These are phyloP conservation scores for Maniola jurtina DNA, from an alignment of 1,140 invertebrate species.

Conservation along the genomic window DNA sequence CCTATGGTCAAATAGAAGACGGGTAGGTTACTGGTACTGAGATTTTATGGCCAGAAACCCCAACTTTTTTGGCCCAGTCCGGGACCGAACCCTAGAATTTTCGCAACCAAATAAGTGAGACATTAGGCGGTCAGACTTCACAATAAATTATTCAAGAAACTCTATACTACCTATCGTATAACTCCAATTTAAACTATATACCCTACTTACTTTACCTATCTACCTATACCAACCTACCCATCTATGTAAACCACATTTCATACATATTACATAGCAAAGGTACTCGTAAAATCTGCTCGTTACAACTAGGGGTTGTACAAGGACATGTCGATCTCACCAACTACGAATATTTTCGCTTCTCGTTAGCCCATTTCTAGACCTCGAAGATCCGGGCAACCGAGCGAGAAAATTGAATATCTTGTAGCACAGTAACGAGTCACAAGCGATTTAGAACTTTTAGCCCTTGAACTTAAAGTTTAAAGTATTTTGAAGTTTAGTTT, in stretches of 20 bases:
- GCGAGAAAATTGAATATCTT: conserved; percentile 36
- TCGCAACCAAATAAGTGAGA: too few species aligned
- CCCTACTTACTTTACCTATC: neutral
- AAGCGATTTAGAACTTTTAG: neutral
- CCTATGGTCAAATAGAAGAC: too few species aligned
- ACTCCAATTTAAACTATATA: neutral
- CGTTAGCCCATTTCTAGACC: conserved; percentile 34
- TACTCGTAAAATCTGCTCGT: conserved; percentile 5
- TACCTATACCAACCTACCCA: neutral
- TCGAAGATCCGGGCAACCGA: conserved; percentile 30
- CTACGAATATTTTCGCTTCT: conserved; percentile 31
- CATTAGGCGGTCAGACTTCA: too few species aligned
- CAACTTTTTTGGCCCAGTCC: too few species aligned
- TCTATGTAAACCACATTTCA: conserved; percentile 1
- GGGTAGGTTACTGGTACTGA: too few species aligned
- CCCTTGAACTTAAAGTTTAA: neutral
- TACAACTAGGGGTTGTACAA: conserved; percentile 9
- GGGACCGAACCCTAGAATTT: too few species aligned
- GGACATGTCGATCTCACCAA: conserved; percentile 9
- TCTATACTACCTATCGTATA: too few species aligned
- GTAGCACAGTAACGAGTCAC: conserved; percentile 1
- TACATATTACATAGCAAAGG: neutral
- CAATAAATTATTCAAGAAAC: too few species aligned
- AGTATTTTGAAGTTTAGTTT: neutral
- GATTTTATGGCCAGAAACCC: too few species aligned